Evolutionary conservation across 92 coral and sea anemone species (phyloP), one percentile per base, ranked within the genome.

Genomic region (Epizoanthus illoricatus): DNA sequence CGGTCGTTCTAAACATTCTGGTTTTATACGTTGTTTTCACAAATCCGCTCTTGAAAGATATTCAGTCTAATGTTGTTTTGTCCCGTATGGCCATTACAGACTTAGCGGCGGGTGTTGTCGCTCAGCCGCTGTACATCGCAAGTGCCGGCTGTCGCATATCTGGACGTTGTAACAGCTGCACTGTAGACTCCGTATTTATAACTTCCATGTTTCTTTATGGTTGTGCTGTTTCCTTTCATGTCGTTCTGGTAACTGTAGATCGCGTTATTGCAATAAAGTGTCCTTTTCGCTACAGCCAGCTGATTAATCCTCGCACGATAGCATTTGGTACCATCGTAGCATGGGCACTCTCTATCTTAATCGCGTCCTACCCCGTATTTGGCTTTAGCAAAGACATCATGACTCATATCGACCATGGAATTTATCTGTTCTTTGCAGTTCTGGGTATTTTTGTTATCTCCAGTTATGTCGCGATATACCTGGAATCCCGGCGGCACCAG

Each of bases 401-500:
- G 55, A 4, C 65, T 64, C 7, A 74, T 49, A 56, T 64, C 20
- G 17, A 28, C 33, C 33, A 28, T 28, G 33, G 0, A 28, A 1
- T 28, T 28, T 28, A 0, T 28, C 33, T 28, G 33, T 28, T 28
- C 33, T 28, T 28, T 1, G 33, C 33, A 28, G 33, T 1, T 28
- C 33, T 28, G 39, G 80, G 65, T 54, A 7, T 57, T 23, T 56
- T 74, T 1, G 17, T 57, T n/a, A 74, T 55, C 18, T 15, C 17
- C 1, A 24, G 63, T 56, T 54, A 74, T 33, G 3, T 74, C 2
- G 23, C 55, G 33, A 74, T 74, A 11, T 74, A 74, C 47, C n/a
- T 56, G 0, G 80, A 74, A 16, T 74, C 80, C 18, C 55, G 65
- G 65, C 24, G 47, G 33, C 80, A 74, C 63, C 80, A 74, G 23